phyloP scores from a whole-genome alignment of 2,113 vertebrate species.

The Dasyornis broadbenti region DNA sequence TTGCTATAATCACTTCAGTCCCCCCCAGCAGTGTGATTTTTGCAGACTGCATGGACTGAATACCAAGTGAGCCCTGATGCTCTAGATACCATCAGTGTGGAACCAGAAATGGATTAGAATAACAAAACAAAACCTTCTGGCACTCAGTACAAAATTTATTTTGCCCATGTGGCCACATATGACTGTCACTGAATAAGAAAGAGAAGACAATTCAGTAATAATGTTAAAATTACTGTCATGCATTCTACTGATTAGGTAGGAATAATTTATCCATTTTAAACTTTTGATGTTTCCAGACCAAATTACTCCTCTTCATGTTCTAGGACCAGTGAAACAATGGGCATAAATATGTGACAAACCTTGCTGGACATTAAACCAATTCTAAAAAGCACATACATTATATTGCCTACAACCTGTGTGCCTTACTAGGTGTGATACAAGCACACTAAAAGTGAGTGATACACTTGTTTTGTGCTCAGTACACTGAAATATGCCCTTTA shows the following conservation, averaged over 20 bases:
- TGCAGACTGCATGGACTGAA: not conserved
- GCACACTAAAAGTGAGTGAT: not conserved
- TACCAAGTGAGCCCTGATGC: not conserved
- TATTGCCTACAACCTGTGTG: fast-evolving
- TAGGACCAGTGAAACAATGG: not conserved
- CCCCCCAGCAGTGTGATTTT: not conserved
- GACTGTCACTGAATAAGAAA: not conserved
- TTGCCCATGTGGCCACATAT: not conserved
- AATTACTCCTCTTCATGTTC: not conserved
- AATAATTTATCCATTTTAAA: not conserved
- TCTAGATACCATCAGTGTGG: not conserved
- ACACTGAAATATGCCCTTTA: not conserved
- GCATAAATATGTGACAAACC: not conserved
- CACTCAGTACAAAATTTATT: not conserved
- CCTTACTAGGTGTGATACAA: not conserved
- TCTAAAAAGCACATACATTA: not conserved
- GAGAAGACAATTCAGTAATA: not conserved
- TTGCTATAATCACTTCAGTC: not conserved
- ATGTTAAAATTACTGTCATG: not conserved
- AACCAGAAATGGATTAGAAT: not conserved
- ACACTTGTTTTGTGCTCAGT: not conserved
- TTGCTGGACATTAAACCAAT: not conserved
- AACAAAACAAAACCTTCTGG: not conserved
- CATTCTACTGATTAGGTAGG: not conserved
- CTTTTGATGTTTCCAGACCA: not conserved